Evolutionary conservation across 1,140 invertebrate genomes (phyloP).

Genomic region (Muscidifurax raptorellus): DNA sequence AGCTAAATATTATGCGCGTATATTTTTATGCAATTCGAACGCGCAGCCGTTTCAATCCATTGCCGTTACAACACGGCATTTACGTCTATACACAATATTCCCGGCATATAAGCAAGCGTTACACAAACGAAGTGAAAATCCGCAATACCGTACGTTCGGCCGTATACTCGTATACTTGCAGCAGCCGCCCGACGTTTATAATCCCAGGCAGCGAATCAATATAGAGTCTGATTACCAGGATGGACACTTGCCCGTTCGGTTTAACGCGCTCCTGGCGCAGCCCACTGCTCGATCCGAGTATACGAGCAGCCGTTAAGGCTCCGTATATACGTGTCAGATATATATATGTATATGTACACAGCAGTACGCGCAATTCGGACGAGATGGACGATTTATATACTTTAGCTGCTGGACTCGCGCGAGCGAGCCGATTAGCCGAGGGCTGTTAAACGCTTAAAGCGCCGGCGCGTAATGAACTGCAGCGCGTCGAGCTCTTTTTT

Average conservation of each 20-base stretch:
- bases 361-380: neutral
- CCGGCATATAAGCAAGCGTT: neutral
- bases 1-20: too few species aligned
- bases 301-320: slow-evolving; percentile 1
- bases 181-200: neutral
- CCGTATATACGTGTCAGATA: neutral
- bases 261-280: neutral
- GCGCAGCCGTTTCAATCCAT: too few species aligned
- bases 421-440: slow-evolving; percentile 12
- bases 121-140: neutral
- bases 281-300: neutral
- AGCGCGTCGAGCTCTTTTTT: neutral
- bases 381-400: slow-evolving; percentile 19
- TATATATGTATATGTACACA: too few species aligned
- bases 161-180: too few species aligned
- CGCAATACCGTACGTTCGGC: neutral
- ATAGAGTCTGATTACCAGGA: neutral
- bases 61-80: too few species aligned
- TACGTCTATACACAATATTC: too few species aligned
- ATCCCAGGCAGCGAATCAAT: neutral
- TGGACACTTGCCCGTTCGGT: neutral
- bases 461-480: neutral
- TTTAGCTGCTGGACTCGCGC: neutral
- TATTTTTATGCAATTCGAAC: too few species aligned
- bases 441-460: neutral